Evolutionary conservation across 2,113 vertebrate species (phyloP).

Genomic region (Steatornis caripensis): DNA sequence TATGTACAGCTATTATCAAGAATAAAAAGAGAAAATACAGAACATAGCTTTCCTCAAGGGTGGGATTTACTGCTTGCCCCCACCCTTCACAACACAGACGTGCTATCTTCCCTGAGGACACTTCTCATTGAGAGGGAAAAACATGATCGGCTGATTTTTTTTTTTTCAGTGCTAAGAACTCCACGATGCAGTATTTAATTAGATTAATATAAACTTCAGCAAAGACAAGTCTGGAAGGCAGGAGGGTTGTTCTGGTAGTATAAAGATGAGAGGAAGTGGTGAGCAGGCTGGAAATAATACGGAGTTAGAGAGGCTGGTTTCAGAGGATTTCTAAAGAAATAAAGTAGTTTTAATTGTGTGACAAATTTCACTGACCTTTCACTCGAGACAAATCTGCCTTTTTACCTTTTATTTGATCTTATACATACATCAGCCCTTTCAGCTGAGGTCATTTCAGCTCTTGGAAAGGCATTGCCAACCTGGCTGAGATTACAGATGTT

Average conservation of each 20-base stretch:
- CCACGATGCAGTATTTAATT: neutral
- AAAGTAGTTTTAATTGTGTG: neutral
- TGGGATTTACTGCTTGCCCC: neutral
- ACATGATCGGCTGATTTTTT: neutral
- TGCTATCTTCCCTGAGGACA: neutral
- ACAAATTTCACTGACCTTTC: conserved; percentile 11
- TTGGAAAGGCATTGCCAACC: neutral
- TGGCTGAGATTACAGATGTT: neutral
- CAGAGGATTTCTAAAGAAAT: neutral
- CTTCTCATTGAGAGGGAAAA: neutral
- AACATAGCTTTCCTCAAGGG: neutral
- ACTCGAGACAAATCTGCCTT: neutral
- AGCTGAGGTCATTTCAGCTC: neutral
- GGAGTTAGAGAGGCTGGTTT: neutral
- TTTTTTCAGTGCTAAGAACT: neutral
- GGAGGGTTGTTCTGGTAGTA: neutral
- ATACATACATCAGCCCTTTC: neutral
- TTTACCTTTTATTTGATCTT: conserved; percentile 18
- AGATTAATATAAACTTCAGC: conserved; percentile 5
- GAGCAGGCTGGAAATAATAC: neutral
- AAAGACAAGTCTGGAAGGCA: neutral
- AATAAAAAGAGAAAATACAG: neutral
- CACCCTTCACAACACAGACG: neutral
- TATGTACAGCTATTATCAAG: neutral
- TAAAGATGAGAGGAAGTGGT: neutral